phyloP scores from a whole-genome alignment of 2,113 vertebrate genomes.

The Gambusia affinis region DNA sequence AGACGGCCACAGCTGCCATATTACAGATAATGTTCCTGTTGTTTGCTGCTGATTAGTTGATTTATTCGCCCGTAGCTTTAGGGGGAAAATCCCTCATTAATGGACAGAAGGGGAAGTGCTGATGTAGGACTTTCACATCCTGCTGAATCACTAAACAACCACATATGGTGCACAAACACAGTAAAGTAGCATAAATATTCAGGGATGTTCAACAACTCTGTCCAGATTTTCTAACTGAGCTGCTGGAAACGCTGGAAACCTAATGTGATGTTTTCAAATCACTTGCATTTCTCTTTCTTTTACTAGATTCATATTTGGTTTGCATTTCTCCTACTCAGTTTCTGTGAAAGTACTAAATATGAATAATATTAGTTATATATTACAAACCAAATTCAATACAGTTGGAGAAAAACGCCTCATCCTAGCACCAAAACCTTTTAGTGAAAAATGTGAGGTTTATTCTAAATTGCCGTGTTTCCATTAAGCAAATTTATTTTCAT shows the following conservation, averaged over 20 bases:
- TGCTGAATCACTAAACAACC: conserved; percentile 62
- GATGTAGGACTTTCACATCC: conserved; percentile 62
- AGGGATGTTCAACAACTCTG: background rate
- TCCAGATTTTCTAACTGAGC: background rate
- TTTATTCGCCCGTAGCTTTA: conserved; percentile 59
- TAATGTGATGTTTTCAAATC: background rate
- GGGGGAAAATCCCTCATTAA: conserved; percentile 58
- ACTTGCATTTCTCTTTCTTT: background rate
- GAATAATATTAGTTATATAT: too few relatives aligned
- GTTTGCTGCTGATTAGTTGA: conserved; percentile 58
- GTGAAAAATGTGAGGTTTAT: too few relatives aligned
- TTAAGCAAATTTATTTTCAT: too few relatives aligned
- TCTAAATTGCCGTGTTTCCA: too few relatives aligned
- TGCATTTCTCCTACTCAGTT: too few relatives aligned
- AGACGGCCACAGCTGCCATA: conserved; percentile 51
- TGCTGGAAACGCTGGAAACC: background rate
- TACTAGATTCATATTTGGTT: too few relatives aligned
- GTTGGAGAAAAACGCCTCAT: too few relatives aligned
- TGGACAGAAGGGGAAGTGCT: conserved; percentile 59
- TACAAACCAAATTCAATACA: too few relatives aligned
- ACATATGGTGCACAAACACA: conserved; percentile 58
- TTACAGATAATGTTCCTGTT: conserved; percentile 65
- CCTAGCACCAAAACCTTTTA: too few relatives aligned
- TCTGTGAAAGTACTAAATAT: too few relatives aligned
- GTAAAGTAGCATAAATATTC: conserved; percentile 20